phyloP scores from a whole-genome alignment of 2,888 invertebrate genomes.

The Tanypteryx hageni region DNA sequence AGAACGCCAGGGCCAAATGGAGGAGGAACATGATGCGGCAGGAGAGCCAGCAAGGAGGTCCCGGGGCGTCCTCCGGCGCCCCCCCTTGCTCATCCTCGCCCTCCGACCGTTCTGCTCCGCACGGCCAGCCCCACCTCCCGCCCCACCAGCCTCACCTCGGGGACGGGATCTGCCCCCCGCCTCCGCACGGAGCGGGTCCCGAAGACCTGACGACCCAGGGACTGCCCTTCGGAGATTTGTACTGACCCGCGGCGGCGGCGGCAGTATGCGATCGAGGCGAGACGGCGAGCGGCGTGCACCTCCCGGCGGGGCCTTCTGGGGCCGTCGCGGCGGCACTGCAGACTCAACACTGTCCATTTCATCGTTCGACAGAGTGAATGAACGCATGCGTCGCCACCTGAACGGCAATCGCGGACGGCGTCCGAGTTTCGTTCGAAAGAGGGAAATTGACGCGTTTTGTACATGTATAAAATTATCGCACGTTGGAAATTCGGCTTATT shows the following conservation, averaged over 20 bases:
- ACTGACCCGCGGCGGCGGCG: conserved; percentile 72
- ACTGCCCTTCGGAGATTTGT: conserved; percentile 74
- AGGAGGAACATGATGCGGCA: conserved; percentile 94
- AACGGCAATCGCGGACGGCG: background rate
- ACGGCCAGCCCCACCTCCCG: background rate
- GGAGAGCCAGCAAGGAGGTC: conserved; percentile 78
- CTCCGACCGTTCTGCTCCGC: conserved; percentile 17
- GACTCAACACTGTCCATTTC: background rate
- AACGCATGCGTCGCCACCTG: background rate
- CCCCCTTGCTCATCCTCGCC: conserved; percentile 65
- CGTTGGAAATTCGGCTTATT: too few species aligned
- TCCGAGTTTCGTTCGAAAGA: too few species aligned
- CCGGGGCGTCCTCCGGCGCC: conserved; percentile 70
- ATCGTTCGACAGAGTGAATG: background rate
- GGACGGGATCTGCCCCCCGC: conserved; percentile 31
- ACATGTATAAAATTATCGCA: too few species aligned
- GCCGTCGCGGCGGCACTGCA: background rate
- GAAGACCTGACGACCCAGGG: conserved; percentile 69
- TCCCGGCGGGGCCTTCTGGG: background rate
- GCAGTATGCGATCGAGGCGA: background rate
- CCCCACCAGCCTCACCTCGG: conserved; percentile 46
- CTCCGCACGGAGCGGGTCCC: conserved; percentile 67
- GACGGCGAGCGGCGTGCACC: conserved; percentile 10
- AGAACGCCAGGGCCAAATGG: conserved; percentile 99
- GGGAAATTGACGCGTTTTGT: too few species aligned